Conservation (phyloP, 2,113 vertebrate genomes). For the Butorides virescens region DNA sequence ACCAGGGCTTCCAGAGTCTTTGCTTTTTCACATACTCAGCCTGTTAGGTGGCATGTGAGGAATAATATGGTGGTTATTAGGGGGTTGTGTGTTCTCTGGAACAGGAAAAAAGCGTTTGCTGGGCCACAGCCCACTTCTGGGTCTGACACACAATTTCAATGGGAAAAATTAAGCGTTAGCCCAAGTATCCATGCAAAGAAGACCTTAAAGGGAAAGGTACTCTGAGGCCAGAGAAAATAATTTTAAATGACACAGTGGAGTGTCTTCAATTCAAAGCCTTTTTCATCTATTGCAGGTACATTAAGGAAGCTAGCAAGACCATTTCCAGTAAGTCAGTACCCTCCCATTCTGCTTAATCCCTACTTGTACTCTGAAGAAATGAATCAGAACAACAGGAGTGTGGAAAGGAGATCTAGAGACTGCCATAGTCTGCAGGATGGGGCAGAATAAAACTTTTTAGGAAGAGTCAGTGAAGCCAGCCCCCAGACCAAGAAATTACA, state of each 20-base stretch:
- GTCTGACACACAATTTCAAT: background rate
- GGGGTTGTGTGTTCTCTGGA: background rate
- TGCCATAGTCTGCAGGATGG: background rate
- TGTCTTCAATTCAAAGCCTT: background rate
- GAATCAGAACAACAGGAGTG: background rate
- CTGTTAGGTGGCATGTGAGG: background rate
- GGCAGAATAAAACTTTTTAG: background rate
- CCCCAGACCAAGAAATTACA: background rate
- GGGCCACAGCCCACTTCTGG: background rate
- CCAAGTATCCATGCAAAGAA: background rate
- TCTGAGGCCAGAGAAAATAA: background rate
- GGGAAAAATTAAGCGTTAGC: background rate
- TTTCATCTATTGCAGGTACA: background rate
- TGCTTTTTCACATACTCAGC: background rate
- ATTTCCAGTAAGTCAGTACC: background rate
- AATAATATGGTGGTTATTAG: background rate
- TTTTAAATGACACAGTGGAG: background rate
- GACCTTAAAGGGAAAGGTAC: background rate
- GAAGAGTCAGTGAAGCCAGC: background rate
- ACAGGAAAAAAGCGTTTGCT: background rate
- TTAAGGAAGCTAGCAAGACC: background rate
- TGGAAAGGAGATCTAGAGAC: background rate
- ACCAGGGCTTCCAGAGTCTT: background rate
- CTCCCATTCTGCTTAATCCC: background rate
- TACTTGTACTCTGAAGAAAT: background rate